Conservation (phyloP, 2,797 vertebrate species). For the Ctenosaura bakeri region DNA sequence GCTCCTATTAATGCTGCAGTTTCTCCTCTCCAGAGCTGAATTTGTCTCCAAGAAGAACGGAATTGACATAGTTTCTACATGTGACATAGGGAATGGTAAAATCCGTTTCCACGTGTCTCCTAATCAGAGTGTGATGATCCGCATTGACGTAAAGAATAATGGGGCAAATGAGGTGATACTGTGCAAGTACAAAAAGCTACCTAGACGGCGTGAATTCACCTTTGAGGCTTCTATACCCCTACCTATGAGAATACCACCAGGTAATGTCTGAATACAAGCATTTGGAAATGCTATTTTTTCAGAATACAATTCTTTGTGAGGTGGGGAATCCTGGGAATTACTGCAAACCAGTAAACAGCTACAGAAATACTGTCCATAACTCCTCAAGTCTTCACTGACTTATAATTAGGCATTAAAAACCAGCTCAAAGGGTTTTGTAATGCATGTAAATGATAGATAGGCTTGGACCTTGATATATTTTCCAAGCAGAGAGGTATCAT, state of each 20-base stretch:
- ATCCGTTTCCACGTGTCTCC: constrained; percentile 70
- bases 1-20: neutral
- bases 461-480: neutral
- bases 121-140: neutral
- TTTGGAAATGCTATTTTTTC: neutral
- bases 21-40: constrained; percentile 74
- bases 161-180: constrained; percentile 80
- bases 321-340: neutral
- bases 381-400: neutral
- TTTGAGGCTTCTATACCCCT: constrained; percentile 76
- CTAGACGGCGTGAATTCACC: constrained; percentile 70
- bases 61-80: constrained; percentile 78
- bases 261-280: constrained; percentile 72
- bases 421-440: too few relatives aligned
- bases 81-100: constrained; percentile 64
- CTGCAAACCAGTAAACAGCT: neutral
- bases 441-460: neutral
- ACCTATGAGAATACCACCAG: constrained; percentile 82
- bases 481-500: neutral
- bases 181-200: constrained; percentile 76
- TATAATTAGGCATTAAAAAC: neutral
- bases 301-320: neutral
- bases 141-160: constrained; percentile 82
- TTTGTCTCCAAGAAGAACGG: constrained; percentile 83
- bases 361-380: neutral